Percentiles rank a stretch among this genome's conserved stretches.
phyloP scores from a whole-genome alignment of 1,140 invertebrate genomes.

The Drosophila truncata region DNA sequence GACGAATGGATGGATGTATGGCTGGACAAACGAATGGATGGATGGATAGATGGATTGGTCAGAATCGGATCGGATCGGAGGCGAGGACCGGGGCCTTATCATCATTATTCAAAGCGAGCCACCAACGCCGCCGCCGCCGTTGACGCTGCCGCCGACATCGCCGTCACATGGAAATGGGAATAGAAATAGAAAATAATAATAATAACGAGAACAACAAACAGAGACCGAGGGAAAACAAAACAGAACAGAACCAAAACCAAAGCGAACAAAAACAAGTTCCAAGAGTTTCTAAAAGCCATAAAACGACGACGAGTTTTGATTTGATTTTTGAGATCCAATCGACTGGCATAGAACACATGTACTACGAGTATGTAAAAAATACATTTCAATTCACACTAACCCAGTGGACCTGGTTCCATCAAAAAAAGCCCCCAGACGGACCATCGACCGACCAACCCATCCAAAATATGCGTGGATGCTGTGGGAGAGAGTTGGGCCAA shows the following conservation, averaged over 20 bases:
- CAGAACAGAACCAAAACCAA: slow-evolving; percentile 37
- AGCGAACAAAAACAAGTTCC: slow-evolving; percentile 46
- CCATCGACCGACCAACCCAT: slow-evolving; percentile 14
- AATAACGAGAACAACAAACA: slow-evolving; percentile 82
- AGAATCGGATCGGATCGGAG: slow-evolving; percentile 29
- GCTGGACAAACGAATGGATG: slow-evolving; percentile 4
- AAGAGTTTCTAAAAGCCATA: slow-evolving; percentile 77
- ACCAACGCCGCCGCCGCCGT: slow-evolving; percentile 62
- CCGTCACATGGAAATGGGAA: slow-evolving; percentile 64
- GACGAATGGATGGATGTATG: slow-evolving; percentile 6
- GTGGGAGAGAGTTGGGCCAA: slow-evolving; percentile 34
- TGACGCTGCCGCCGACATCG: slow-evolving; percentile 36
- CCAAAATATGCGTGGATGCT: slow-evolving; percentile 60
- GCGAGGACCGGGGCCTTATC: slow-evolving; percentile 64
- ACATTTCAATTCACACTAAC: slow-evolving; percentile 78
- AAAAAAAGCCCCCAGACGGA: slow-evolving; percentile 43
- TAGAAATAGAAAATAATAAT: slow-evolving; percentile 69
- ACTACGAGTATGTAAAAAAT: slow-evolving; percentile 65
- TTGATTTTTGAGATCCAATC: slow-evolving; percentile 73
- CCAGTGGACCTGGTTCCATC: slow-evolving; percentile 32
- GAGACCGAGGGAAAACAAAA: slow-evolving; percentile 73
- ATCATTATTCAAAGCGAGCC: slow-evolving; percentile 82
- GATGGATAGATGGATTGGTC: slow-evolving; percentile 9
- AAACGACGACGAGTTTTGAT: slow-evolving; percentile 80
- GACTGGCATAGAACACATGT: slow-evolving; percentile 65